Conservation (phyloP, 2,113 vertebrate species). For the Protobothrops mucrosquamatus region DNA sequence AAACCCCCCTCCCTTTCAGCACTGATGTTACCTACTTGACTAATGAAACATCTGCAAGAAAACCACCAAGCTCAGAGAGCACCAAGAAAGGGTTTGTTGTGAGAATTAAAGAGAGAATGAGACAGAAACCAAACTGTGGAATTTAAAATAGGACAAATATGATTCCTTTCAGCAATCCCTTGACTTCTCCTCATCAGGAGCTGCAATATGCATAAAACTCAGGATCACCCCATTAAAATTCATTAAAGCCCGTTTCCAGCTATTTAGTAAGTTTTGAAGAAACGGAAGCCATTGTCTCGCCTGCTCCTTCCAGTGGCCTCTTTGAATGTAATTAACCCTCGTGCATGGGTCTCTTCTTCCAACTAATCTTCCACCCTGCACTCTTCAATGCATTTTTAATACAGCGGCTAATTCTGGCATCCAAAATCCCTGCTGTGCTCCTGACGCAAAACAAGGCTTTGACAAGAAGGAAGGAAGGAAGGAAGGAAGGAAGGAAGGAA, state of each 20-base stretch:
- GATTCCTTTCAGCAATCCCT: constrained; percentile 65
- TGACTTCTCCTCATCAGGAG: constrained; percentile 65
- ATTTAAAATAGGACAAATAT: constrained; percentile 63
- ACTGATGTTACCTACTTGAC: no score
- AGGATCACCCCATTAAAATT: constrained; percentile 68
- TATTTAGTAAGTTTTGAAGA: constrained; percentile 70
- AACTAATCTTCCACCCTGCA: constrained; percentile 53
- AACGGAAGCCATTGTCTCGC: constrained; percentile 61
- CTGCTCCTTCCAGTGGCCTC: constrained; percentile 55
- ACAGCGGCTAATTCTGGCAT: constrained; percentile 31
- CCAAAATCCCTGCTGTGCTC: constrained; percentile 52
- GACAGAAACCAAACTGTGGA: constrained; percentile 47
- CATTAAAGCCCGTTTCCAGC: constrained; percentile 64
- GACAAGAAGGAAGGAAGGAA: not conserved
- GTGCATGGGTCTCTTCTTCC: constrained; percentile 59
- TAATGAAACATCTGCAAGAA: no score
- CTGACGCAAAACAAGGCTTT: constrained; percentile 43
- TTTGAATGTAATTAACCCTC: constrained; percentile 68
- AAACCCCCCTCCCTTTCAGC: no score
- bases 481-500: not conserved
- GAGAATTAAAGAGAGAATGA: constrained; percentile 13
- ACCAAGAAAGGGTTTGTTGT: constrained; percentile 54
- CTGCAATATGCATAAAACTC: constrained; percentile 68
- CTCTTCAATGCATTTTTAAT: constrained; percentile 61
- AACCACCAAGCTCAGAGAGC: no score